These are phyloP conservation scores for Onchidella celtica DNA, from an alignment of 2,888 invertebrate genomes.

Conservation along the genomic window DNA sequence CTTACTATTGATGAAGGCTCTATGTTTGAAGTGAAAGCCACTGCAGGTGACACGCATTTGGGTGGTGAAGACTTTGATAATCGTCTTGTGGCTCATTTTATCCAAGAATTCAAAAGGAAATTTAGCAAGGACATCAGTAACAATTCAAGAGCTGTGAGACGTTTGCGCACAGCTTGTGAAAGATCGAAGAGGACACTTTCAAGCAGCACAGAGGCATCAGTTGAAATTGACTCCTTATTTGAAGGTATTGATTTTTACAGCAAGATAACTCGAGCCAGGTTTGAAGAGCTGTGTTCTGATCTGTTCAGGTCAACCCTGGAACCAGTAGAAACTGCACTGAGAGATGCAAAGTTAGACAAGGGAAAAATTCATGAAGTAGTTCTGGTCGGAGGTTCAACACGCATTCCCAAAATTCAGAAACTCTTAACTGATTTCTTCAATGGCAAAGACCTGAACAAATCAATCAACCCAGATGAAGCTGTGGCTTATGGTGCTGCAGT, in stretches of 20 bases:
- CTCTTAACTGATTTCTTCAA: constrained; percentile 85
- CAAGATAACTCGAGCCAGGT: constrained; percentile 94
- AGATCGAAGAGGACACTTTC: constrained; percentile 83
- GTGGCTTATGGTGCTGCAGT: constrained; percentile 86
- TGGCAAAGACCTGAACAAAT: constrained; percentile 95
- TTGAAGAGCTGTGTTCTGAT: constrained; percentile 97
- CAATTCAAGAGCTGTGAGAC: constrained; percentile 90
- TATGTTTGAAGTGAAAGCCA: constrained; percentile 89
- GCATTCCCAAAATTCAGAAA: constrained; percentile 98
- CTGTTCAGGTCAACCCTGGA: constrained; percentile 96
- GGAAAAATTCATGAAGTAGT: constrained; percentile 87
- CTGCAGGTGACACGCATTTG: constrained; percentile 91
- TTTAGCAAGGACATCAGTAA: constrained; percentile 83
- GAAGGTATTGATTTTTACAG: constrained; percentile 98
- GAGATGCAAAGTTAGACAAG: constrained; percentile 95
- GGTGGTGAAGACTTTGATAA: constrained; percentile 90
- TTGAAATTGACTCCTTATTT: constrained; percentile 95
- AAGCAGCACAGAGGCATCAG: constrained; percentile 81
- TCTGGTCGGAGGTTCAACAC: constrained; percentile 92
- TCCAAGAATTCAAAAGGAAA: constrained; percentile 90
- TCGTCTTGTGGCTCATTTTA: constrained; percentile 90
- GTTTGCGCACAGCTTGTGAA: constrained; percentile 93
- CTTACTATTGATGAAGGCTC: constrained; percentile 83
- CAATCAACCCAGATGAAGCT: constrained; percentile 98
- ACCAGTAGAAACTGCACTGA: constrained; percentile 95